Evolutionary conservation across 2,113 vertebrate species (phyloP), one percentile per base, ranked within the genome.

Genomic region (Anthoscopus minutus): DNA sequence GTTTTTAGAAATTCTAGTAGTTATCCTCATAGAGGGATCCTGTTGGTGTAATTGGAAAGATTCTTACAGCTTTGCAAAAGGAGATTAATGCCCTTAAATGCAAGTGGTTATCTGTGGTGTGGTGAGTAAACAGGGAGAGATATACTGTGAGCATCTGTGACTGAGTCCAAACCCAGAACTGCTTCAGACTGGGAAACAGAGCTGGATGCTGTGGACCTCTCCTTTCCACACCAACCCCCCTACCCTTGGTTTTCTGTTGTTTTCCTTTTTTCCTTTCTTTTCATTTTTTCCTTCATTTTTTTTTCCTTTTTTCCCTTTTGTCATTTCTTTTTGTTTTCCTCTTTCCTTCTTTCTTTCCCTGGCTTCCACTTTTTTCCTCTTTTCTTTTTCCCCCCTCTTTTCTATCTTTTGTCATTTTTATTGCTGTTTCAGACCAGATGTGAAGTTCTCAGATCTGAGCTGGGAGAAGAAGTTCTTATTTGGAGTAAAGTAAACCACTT

Each of bases 381-480:
- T 45, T n/a, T 10, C 24, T 47, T 53, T 60, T 61, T 5, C 25
- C 3, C 14, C 25, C 3, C 14, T 16, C 61, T 74, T 25, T 22
- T 23, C 24, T 44, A 21, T 14, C 10, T 42, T 35, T 21, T 12
- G 8, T 38, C 8, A 33, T 71, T 89, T 44, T 65, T 28, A 51
- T 84, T 44, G 30, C 25, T 10, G 1, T 54, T 88, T 79, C 56
- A 76, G 28, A 48, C 24, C 38, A 76, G 10, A 8, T 7, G 4
- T 51, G 12, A 73, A 31, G 19, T 22, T 19, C 50, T 81, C 2
- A 0, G 8, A 61, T 53, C 60, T 76, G 54, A 80, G 20, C 2
- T 0, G 0, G 5, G 7, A 66, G 30, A 57, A 72, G 11, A 25
- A 20, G 5, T 27, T 88, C 7, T 18, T 13, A 2, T 50, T 65